Evolutionary conservation across 2,113 vertebrate species (phyloP).

Genomic region (Menura novaehollandiae): DNA sequence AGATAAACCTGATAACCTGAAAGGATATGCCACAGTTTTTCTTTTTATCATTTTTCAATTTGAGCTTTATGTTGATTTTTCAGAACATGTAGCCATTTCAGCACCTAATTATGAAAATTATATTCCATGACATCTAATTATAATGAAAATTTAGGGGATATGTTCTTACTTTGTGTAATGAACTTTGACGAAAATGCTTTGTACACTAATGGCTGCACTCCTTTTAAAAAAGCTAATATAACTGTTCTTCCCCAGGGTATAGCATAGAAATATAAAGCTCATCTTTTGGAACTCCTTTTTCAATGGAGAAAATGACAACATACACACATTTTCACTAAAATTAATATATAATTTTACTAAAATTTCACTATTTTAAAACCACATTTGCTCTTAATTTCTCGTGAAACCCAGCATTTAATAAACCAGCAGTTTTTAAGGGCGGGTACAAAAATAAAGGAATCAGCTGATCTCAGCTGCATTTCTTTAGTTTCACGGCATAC

Average conservation of each 20-base stretch:
- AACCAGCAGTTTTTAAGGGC: not conserved
- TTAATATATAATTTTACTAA: not conserved
- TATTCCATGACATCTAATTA: not conserved
- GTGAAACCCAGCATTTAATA: not conserved
- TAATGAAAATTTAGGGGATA: conserved; percentile 18
- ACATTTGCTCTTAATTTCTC: not conserved
- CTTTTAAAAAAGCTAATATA: conserved; percentile 4
- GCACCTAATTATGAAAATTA: conserved; percentile 16
- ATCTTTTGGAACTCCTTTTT: conserved; percentile 21
- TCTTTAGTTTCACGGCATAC: not conserved
- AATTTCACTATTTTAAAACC: not conserved
- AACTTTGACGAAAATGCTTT: conserved; percentile 27
- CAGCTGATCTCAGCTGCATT: not conserved
- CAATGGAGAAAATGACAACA: not conserved
- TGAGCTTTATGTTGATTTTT: not conserved
- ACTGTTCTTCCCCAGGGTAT: not conserved
- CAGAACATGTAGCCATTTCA: not conserved
- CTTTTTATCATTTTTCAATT: not conserved
- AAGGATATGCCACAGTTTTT: not conserved
- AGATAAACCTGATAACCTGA: not conserved
- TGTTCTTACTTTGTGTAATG: conserved; percentile 27
- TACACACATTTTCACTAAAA: not conserved
- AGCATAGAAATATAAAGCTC: not conserved
- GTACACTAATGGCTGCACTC: not conserved
- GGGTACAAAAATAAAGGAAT: not conserved